These are phyloP conservation scores for Drosophila sechellia DNA, from an alignment of 1,140 invertebrate species.

Conservation along the genomic window DNA sequence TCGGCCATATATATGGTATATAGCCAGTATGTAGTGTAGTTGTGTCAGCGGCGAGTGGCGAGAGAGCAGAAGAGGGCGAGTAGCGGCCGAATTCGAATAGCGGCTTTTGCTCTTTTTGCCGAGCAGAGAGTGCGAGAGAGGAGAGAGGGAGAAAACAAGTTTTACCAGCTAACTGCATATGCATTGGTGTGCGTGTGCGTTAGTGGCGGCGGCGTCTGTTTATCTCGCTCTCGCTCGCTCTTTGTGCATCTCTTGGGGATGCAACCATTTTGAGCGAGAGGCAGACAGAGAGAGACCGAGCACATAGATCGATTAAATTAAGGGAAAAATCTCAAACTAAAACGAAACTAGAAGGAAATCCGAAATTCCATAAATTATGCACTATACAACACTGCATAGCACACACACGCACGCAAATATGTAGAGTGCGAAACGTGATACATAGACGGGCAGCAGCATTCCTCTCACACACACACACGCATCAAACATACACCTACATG, in stretches of 20 bases:
- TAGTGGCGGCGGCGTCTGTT: slow-evolving; percentile 61
- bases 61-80: slow-evolving; percentile 23
- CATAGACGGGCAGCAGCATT: slow-evolving; percentile 62
- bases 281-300: slow-evolving; percentile 29
- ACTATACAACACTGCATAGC: slow-evolving; percentile 71
- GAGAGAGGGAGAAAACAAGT: slow-evolving; percentile 64
- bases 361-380: slow-evolving; percentile 67
- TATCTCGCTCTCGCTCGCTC: slow-evolving; percentile 39
- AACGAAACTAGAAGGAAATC: slow-evolving; percentile 35
- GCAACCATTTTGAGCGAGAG: slow-evolving; percentile 49
- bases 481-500: slow-evolving; percentile 44
- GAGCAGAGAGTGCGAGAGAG: slow-evolving; percentile 37
- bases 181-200: slow-evolving; percentile 44
- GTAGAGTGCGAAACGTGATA: slow-evolving; percentile 65
- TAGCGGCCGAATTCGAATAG: slow-evolving; percentile 43
- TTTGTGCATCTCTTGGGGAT: slow-evolving; percentile 75
- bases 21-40: slow-evolving; percentile 21
- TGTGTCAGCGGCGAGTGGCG: slow-evolving; percentile 62
- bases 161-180: slow-evolving; percentile 45
- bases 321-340: slow-evolving; percentile 32
- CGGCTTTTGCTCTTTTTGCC: slow-evolving; percentile 78
- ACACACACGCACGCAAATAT: slow-evolving; percentile 19
- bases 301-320: slow-evolving; percentile 72
- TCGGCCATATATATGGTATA: slow-evolving; percentile 45
- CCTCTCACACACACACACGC: slow-evolving; percentile 59